phyloP scores from a whole-genome alignment of 2,888 invertebrate species.

The Chloroclystis v-ata region DNA sequence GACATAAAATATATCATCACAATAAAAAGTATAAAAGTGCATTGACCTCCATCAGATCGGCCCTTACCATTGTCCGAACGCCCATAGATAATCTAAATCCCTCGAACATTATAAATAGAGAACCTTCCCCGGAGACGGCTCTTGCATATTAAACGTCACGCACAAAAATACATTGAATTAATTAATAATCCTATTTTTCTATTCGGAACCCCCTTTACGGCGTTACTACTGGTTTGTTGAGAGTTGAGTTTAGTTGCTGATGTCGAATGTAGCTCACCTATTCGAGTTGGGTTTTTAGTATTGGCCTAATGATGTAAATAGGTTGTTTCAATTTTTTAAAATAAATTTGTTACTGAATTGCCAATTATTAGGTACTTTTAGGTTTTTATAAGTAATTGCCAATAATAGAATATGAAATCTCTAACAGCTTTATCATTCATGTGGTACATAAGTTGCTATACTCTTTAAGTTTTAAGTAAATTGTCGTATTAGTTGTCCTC shows the following conservation, averaged over 20 bases:
- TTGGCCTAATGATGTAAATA: no score
- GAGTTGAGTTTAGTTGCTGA: background rate
- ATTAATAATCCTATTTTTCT: constrained; percentile 68
- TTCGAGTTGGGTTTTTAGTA: no score
- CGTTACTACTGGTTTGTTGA: constrained; percentile 14
- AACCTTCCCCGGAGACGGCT: constrained; percentile 30
- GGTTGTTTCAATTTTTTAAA: no score
- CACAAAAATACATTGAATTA: constrained; percentile 60
- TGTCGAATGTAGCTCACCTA: background rate
- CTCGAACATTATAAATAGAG: constrained; percentile 25
- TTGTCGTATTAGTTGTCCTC: no score
- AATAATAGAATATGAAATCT: no score
- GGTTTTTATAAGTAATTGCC: no score
- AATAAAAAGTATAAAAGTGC: constrained; percentile 2
- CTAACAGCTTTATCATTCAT: no score
- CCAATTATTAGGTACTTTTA: no score
- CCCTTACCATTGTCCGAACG: background rate
- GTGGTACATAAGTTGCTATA: no score
- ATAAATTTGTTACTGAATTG: no score
- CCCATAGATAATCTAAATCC: constrained; percentile 23
- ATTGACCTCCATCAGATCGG: background rate
- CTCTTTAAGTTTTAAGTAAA: no score
- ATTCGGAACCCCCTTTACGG: constrained; percentile 40
- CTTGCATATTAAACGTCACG: constrained; percentile 67
- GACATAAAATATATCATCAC: background rate